These are phyloP conservation scores for Adelosebastes latens DNA, from an alignment of 2,797 vertebrate species.

Conservation along the genomic window DNA sequence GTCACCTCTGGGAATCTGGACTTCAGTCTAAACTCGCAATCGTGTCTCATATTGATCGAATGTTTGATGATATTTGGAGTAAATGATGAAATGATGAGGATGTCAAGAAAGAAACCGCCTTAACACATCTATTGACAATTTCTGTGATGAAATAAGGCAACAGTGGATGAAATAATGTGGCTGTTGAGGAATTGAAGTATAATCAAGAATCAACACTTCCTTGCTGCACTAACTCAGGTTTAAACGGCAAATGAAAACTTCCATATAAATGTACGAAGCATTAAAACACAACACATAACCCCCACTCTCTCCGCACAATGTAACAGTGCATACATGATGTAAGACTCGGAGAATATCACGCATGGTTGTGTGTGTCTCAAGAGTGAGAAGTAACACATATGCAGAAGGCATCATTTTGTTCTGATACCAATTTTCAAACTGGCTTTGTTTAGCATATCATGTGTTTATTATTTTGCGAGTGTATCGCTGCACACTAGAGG, in stretches of 20 bases:
- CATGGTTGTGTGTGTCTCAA: not conserved
- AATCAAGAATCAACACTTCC: not conserved
- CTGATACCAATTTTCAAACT: not conserved
- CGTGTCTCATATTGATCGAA: constrained; percentile 2
- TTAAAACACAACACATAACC: not conserved
- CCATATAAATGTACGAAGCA: not conserved
- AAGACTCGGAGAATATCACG: not conserved
- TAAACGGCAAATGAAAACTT: not conserved
- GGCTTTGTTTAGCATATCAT: not conserved
- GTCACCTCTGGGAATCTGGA: constrained; percentile 9
- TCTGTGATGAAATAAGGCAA: constrained; percentile 50
- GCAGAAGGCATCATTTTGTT: not conserved
- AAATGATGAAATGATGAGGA: constrained; percentile 27
- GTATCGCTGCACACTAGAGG: not conserved
- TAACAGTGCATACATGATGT: not conserved
- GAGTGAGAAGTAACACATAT: not conserved
- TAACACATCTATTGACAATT: constrained; percentile 25
- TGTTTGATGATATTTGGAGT: constrained; percentile 18
- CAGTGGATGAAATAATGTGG: constrained; percentile 31
- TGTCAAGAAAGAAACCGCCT: constrained; percentile 16
- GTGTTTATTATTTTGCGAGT: not conserved
- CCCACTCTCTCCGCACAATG: not conserved
- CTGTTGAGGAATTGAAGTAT: not conserved
- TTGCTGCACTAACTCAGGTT: not conserved
- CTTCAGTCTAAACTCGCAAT: not conserved